Percentiles rank a stretch among this genome's conserved stretches.
phyloP scores from a whole-genome alignment of 2,113 vertebrate species.

The Octodon degus region DNA sequence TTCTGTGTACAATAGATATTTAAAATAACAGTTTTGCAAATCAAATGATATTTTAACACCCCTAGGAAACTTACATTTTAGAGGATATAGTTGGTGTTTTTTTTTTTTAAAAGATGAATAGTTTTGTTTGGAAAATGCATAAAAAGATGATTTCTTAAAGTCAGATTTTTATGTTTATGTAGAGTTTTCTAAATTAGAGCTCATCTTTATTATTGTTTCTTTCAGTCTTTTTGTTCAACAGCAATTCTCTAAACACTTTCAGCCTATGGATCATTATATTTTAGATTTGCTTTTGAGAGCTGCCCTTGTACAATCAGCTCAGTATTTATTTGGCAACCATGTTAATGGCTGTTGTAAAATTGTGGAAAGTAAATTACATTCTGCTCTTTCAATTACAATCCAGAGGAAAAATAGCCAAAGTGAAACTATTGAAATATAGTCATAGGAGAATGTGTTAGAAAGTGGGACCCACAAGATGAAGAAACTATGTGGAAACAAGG shows the following conservation, averaged over 20 bases:
- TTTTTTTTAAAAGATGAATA: slow-evolving; percentile 42
- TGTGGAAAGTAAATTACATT: slow-evolving; percentile 46
- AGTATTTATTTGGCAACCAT: slow-evolving; percentile 44
- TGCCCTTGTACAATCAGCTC: slow-evolving; percentile 45
- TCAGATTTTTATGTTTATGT: slow-evolving; percentile 57
- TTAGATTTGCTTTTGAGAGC: slow-evolving; percentile 56
- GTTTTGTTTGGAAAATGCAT: slow-evolving; percentile 51
- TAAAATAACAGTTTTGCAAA: slow-evolving; percentile 64
- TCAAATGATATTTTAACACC: slow-evolving; percentile 59
- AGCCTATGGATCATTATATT: slow-evolving; percentile 47
- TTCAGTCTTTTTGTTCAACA: neutral
- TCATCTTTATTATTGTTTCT: slow-evolving; percentile 39
- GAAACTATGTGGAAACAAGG: neutral
- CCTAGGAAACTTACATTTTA: slow-evolving; percentile 42
- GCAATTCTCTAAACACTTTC: slow-evolving; percentile 14
- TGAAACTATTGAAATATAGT: slow-evolving; percentile 18
- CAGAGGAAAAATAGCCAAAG: neutral
- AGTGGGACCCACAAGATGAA: neutral
- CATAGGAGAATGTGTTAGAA: neutral
- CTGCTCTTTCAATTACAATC: slow-evolving; percentile 5
- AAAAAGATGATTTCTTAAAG: slow-evolving; percentile 36
- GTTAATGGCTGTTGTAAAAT: slow-evolving; percentile 57
- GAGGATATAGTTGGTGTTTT: slow-evolving; percentile 31
- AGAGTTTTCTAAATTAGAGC: slow-evolving; percentile 32
- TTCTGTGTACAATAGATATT: slow-evolving; percentile 55